These are phyloP conservation scores for Camponotus fellah DNA, from an alignment of 2,888 invertebrate species.

Conservation along the genomic window DNA sequence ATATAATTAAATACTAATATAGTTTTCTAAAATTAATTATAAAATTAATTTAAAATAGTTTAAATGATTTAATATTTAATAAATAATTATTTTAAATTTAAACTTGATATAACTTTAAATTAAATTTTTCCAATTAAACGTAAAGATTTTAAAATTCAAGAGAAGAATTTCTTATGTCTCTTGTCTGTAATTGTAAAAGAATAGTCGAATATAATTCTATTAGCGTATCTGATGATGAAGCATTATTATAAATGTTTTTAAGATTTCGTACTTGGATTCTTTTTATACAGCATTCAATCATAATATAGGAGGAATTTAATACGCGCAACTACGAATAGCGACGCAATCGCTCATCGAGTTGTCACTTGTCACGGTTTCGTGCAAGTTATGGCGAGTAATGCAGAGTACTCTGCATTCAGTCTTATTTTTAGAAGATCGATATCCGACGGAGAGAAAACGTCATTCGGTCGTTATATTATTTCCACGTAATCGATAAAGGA, in stretches of 20 bases:
- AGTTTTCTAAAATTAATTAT: no score
- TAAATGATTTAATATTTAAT: no score
- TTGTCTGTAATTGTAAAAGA: background rate
- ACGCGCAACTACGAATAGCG: background rate
- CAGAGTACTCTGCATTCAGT: background rate
- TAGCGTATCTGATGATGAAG: background rate
- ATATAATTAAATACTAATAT: background rate
- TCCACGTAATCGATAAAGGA: constrained; percentile 46
- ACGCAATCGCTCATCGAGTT: constrained; percentile 36
- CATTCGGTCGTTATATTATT: constrained; percentile 55
- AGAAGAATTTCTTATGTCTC: no score
- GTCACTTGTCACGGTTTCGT: constrained; percentile 12
- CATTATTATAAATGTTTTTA: background rate
- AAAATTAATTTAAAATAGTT: no score
- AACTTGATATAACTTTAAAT: no score
- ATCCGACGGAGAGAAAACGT: constrained; percentile 54
- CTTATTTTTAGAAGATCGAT: constrained; percentile 63
- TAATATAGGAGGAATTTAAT: background rate
- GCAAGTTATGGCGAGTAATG: constrained; percentile 27
- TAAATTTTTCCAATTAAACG: no score
- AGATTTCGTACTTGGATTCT: background rate
- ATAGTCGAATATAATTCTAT: background rate
- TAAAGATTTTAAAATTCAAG: no score
- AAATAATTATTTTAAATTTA: no score
- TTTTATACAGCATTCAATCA: constrained; percentile 1